A percentile compares a stretch with the other conserved stretches of the same genome.
Conservation (phyloP, 92 coral and sea anemone genomes). For the Phymanthus crucifer region DNA sequence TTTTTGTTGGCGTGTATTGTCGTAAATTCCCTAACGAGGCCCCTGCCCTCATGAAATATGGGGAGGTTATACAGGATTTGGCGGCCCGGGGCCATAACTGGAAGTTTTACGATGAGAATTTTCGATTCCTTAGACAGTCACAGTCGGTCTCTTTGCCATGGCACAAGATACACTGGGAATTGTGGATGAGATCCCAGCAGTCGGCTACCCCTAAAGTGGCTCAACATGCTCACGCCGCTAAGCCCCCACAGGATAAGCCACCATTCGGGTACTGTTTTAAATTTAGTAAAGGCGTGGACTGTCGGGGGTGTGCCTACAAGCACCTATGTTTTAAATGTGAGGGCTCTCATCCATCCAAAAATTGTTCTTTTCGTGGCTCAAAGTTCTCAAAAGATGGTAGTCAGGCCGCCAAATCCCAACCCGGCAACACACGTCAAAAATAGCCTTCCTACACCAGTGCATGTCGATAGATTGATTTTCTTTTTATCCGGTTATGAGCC, state of each 20-base stretch:
- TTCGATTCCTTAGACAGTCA: constrained; percentile 36
- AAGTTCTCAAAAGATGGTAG: not conserved
- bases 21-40: constrained; percentile 20
- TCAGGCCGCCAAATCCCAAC: constrained; percentile 7
- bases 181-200: constrained; percentile 51
- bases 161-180: constrained; percentile 50
- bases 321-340: constrained; percentile 23
- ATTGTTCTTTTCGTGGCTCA: constrained; percentile 6
- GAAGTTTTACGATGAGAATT: too few species aligned
- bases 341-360: constrained; percentile 16
- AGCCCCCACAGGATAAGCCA: constrained; percentile 9
- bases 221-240: not conserved
- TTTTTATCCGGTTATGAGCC: not conserved
- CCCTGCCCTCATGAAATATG: too few species aligned
- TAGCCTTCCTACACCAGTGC: constrained; percentile 3
- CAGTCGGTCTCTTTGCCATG: constrained; percentile 33
- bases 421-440: constrained; percentile 2
- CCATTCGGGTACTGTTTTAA: constrained; percentile 43
- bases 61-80: too few species aligned
- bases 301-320: constrained; percentile 30
- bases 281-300: constrained; percentile 32
- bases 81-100: too few species aligned
- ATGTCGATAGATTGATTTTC: not conserved
- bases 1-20: constrained; percentile 13
- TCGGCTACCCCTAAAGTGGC: not conserved